Evolutionary conservation across 1,140 invertebrate genomes (phyloP).

Genomic region (Apis laboriosa): DNA sequence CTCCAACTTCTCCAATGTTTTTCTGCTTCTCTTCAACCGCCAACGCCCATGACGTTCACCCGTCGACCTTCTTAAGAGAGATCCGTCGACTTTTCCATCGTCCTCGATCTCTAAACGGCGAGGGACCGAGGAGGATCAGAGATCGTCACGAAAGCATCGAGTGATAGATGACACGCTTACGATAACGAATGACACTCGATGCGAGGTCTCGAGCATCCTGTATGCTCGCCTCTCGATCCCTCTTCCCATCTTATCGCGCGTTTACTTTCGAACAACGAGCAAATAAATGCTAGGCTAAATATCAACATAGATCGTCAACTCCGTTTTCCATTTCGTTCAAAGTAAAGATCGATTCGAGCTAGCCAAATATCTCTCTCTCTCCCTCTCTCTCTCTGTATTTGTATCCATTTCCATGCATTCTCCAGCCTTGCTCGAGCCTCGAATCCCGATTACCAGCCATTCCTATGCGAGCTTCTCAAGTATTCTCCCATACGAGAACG

Average conservation of each 20-base stretch:
- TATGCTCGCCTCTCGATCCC: no score
- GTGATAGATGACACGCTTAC: neutral
- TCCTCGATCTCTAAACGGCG: slow-evolving; percentile 56
- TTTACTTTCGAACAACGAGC: neutral
- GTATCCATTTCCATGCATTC: neutral
- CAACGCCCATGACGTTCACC: slow-evolving; percentile 62
- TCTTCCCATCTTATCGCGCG: neutral
- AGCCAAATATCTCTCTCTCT: no score
- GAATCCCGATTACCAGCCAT: neutral
- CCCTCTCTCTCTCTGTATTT: neutral
- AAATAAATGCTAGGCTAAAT: neutral
- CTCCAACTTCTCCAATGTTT: neutral
- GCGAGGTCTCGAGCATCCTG: neutral
- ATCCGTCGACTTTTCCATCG: slow-evolving; percentile 64
- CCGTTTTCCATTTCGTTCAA: neutral
- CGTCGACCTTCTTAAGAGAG: slow-evolving; percentile 67
- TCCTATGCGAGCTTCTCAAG: slow-evolving; percentile 1
- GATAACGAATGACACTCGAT: neutral
- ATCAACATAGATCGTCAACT: neutral
- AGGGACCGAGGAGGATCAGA: neutral
- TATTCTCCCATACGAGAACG: slow-evolving; percentile 1
- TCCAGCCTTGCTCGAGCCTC: neutral
- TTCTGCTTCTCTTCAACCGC: slow-evolving; percentile 22
- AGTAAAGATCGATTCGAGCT: neutral
- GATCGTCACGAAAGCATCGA: neutral